Conservation (phyloP, 2,888 invertebrate species). For the Drosophila mimica region DNA sequence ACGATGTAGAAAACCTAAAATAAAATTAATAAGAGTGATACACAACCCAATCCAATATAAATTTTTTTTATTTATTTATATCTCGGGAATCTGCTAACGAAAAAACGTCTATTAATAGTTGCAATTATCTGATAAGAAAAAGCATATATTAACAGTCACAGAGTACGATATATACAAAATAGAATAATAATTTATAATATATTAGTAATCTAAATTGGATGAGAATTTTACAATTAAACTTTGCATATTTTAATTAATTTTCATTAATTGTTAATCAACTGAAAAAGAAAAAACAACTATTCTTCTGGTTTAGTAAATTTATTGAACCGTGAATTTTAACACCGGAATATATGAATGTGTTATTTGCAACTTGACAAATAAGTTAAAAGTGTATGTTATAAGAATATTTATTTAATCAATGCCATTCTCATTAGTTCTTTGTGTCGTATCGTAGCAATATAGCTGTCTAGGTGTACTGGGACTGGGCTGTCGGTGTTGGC, state of each 20-base stretch:
- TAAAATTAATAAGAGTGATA: neutral
- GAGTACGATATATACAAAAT: neutral
- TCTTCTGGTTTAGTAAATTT: conserved; percentile 10
- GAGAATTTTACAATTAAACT: neutral
- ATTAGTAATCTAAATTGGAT: neutral
- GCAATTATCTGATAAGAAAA: neutral
- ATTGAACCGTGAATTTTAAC: conserved; percentile 10
- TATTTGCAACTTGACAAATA: neutral
- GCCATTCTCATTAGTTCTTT: conserved; percentile 40
- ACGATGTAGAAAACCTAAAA: neutral
- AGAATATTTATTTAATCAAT: conserved; percentile 27
- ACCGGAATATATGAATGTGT: neutral
- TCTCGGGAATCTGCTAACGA: neutral
- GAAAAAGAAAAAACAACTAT: neutral
- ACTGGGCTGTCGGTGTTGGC: conserved; percentile 43
- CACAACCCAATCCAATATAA: neutral
- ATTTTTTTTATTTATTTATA: neutral
- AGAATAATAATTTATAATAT: neutral
- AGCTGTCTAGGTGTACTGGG: conserved; percentile 49
- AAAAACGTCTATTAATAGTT: neutral
- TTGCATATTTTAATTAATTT: neutral
- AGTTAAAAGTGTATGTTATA: neutral
- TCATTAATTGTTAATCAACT: neutral
- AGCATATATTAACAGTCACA: neutral
- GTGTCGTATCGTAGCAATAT: conserved; percentile 50